phyloP scores from a whole-genome alignment of 2,797 vertebrate genomes.

The Neopelma chrysocephalum region DNA sequence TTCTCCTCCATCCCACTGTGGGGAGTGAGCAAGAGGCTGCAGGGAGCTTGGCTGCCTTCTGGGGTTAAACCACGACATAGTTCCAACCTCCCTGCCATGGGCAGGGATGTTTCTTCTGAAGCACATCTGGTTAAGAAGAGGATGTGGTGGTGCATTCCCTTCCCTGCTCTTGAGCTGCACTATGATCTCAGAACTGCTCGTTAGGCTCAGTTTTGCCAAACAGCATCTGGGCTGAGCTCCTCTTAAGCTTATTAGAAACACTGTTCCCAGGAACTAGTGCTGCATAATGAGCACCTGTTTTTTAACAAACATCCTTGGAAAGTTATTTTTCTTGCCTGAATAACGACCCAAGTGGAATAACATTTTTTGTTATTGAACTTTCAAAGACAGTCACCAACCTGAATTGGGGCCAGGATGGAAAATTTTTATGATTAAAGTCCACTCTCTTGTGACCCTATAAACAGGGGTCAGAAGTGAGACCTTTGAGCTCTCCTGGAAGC shows the following conservation, averaged over 20 bases:
- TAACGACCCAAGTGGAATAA: not conserved
- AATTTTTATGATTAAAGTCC: not conserved
- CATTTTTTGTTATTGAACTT: not conserved
- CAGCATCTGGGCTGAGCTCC: not conserved
- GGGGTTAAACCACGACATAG: not conserved
- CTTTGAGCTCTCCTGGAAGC: not conserved
- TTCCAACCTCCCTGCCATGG: not conserved
- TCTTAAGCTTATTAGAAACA: not conserved
- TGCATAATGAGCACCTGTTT: not conserved
- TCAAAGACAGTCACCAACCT: not conserved
- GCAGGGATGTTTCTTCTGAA: not conserved
- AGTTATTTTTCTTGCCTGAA: not conserved
- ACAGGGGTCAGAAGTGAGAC: accelerated
- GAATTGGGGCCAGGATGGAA: not conserved
- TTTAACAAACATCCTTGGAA: not conserved
- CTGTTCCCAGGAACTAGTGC: not conserved
- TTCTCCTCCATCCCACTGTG: not conserved
- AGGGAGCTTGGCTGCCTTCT: no score
- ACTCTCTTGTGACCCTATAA: not conserved
- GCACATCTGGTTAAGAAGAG: not conserved
- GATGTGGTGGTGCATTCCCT: not conserved
- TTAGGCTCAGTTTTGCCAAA: not conserved
- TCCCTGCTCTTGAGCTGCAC: not conserved
- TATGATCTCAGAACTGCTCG: not conserved
- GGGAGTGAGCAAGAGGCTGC: not conserved